These are phyloP conservation scores for Drosophila orosa DNA, from an alignment of 1,140 invertebrate genomes.

Conservation along the genomic window DNA sequence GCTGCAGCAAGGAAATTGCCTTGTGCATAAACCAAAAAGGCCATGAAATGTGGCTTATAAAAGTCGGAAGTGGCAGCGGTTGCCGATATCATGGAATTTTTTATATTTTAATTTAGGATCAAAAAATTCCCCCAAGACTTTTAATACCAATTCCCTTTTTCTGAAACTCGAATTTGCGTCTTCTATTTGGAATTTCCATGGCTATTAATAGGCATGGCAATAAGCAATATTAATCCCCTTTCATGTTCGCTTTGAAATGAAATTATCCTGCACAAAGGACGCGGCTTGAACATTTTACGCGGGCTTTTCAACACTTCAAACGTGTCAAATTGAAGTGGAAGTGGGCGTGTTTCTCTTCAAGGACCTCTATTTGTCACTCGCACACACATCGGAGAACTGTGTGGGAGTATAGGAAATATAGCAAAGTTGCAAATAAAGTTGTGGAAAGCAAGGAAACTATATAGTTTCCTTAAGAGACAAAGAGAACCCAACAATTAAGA, in stretches of 20 bases:
- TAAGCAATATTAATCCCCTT: constrained; percentile 50
- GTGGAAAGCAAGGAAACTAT: constrained; percentile 1
- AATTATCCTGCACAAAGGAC: constrained; percentile 43
- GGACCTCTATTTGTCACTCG: constrained; percentile 44
- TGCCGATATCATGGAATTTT: neutral
- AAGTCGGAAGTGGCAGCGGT: neutral
- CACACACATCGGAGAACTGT: constrained; percentile 4
- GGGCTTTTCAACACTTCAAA: constrained; percentile 61
- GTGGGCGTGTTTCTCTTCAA: constrained; percentile 29
- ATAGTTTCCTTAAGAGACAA: neutral
- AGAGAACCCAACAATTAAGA: constrained; percentile 11
- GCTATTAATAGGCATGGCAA: constrained; percentile 43
- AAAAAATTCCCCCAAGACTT: neutral
- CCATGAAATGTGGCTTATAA: constrained; percentile 36
- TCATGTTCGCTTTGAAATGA: constrained; percentile 34
- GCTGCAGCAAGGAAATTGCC: constrained; percentile 13
- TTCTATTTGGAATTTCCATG: constrained; percentile 29
- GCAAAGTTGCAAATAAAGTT: constrained; percentile 18
- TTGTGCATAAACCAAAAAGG: constrained; percentile 27
- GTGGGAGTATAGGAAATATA: neutral
- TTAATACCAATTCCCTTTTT: neutral
- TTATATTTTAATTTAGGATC: no score
- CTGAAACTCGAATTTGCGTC: neutral
- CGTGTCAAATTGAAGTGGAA: constrained; percentile 57
- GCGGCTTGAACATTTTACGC: constrained; percentile 35